Conservation (phyloP, 2,797 vertebrate genomes). For the Halcyon chelicuti region DNA sequence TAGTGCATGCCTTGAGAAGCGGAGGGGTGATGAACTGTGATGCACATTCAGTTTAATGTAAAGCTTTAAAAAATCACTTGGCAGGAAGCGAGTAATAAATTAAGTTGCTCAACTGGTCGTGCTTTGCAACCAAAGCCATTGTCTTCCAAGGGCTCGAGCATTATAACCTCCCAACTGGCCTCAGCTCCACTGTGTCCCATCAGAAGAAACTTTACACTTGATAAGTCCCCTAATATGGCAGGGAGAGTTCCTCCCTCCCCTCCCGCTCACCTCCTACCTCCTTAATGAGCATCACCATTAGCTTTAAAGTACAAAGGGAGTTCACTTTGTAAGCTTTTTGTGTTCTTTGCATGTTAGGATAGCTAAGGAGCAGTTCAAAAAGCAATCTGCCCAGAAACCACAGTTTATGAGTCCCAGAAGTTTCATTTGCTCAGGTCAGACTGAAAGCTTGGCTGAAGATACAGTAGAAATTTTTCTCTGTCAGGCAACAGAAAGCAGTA, state of each 20-base stretch:
- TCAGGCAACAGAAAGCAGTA: slow-evolving; percentile 93
- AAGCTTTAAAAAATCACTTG: slow-evolving; percentile 48
- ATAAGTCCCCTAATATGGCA: slow-evolving; percentile 7
- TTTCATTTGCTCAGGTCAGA: slow-evolving; percentile 83
- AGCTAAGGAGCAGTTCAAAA: slow-evolving; percentile 78
- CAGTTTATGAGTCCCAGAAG: slow-evolving; percentile 84
- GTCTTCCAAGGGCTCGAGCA: background rate
- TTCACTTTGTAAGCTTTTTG: slow-evolving; percentile 70
- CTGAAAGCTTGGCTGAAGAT: slow-evolving; percentile 87
- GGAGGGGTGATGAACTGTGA: slow-evolving; percentile 6
- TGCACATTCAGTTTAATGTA: background rate
- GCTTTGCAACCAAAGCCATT: slow-evolving; percentile 12
- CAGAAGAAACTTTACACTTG: slow-evolving; percentile 34
- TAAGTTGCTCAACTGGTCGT: background rate
- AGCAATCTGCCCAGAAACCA: slow-evolving; percentile 82
- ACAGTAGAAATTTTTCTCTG: slow-evolving; percentile 92
- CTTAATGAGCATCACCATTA: slow-evolving; percentile 23
- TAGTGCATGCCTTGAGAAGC: background rate
- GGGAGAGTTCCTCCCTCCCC: background rate
- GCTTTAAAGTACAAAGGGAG: slow-evolving; percentile 74
- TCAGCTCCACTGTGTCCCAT: background rate
- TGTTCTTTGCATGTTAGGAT: slow-evolving; percentile 74
- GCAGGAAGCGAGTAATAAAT: slow-evolving; percentile 31
- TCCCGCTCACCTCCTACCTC: background rate
- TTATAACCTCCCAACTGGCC: background rate